Conservation (phyloP, 2,797 vertebrate genomes). For the Enteromius fasciolatus region DNA sequence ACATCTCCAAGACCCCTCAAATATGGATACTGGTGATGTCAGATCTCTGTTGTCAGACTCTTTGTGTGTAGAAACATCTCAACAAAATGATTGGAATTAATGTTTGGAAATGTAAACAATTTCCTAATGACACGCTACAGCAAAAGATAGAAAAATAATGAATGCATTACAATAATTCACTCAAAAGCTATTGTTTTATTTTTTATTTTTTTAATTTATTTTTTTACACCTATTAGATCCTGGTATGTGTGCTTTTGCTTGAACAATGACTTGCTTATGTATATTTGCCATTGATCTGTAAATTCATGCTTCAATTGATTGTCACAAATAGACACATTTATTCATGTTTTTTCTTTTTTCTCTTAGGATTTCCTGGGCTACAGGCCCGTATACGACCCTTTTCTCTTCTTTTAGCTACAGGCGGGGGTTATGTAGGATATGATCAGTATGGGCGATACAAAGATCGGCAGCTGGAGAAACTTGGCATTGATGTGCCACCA, state of each 20-base stretch:
- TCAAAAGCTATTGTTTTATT: neutral
- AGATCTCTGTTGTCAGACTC: no score
- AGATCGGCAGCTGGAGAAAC: constrained; percentile 68
- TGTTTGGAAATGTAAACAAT: neutral
- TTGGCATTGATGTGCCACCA: constrained; percentile 78
- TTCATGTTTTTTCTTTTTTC: neutral
- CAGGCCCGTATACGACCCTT: constrained; percentile 79
- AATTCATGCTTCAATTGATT: neutral
- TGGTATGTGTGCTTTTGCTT: neutral
- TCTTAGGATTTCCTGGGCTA: constrained; percentile 46
- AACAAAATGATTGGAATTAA: neutral
- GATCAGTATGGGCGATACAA: constrained; percentile 83
- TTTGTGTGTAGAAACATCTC: no score
- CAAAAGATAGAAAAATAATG: neutral
- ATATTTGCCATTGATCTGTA: neutral
- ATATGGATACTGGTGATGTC: no score
- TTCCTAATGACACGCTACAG: neutral
- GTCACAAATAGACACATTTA: neutral
- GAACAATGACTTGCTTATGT: neutral
- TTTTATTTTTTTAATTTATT: no score
- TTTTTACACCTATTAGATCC: neutral
- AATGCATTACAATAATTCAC: neutral
- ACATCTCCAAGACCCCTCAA: no score
- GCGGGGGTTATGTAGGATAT: constrained; percentile 87
- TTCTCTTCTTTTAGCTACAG: constrained; percentile 82